Evolutionary conservation across 2,888 invertebrate species (phyloP), one percentile per base, ranked within the genome.

Genomic region (Cheilosia soror): DNA sequence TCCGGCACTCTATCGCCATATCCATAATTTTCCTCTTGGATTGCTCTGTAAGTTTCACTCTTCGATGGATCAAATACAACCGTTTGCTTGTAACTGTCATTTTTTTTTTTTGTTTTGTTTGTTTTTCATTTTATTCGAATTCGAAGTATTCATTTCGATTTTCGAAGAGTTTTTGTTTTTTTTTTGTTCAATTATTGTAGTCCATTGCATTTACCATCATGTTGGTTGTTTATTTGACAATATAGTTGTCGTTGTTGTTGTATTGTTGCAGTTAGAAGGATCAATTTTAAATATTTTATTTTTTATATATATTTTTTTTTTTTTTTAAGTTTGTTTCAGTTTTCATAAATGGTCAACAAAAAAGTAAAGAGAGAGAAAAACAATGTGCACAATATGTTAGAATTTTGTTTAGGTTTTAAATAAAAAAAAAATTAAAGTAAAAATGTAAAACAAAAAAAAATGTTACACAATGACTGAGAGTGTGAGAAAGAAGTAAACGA

Each of bases 11-110:
- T 95, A 86, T 94, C 95, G 85, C 91, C 90, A 88, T 95, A 93
- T 87, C 95, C 95, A 78, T 91, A 90, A 88, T 95, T 94, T 88
- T 95, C 94, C 93, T 97, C 97, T 93, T 97, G 96, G 87, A 97
- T 94, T 90, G 96, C 96, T 93, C 95, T 96, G 94, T 95, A 97
- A 79, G 97, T 96, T 93, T 97, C 97, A 91, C 97, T 97, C 93
- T 96, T 95, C 92, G 96, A 95, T 89, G 97, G 97, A 94, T 97
- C 97, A 94, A 96, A 97, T 91, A 94, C 94, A 91, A 95, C 93
- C 88, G 96, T 95, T 92, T 95, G 95, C 94, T 95, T 95, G 89
- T 91, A 91, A 89, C 91, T 91, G 88, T 87, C 69, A 73, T 79
- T 78, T 57, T 25, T 6, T 47, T 15, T 15, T 20, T 1, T 55